Percentiles rank a stretch among this genome's conserved stretches.
Evolutionary conservation across 1,140 invertebrate genomes (phyloP).

Genomic region (Dysdera silvatica): DNA sequence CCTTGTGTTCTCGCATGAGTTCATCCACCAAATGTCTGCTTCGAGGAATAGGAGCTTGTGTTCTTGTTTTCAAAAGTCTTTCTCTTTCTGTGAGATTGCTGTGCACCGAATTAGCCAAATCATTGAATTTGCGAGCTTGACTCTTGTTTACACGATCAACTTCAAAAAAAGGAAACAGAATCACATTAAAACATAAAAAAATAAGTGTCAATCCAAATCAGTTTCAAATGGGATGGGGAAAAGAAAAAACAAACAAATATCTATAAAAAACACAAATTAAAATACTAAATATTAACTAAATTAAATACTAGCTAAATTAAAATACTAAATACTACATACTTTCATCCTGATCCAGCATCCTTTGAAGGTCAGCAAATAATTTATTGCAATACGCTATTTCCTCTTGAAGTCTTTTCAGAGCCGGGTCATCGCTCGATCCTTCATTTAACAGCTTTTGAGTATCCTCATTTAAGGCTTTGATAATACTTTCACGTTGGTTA

Average conservation of each 20-base stretch:
- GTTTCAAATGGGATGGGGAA: not conserved
- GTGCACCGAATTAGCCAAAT: slow-evolving; percentile 71
- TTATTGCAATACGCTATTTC: slow-evolving; percentile 94
- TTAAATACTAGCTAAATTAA: not conserved
- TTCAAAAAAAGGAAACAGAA: slow-evolving; percentile 26
- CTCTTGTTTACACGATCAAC: slow-evolving; percentile 66
- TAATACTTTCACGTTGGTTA: slow-evolving; percentile 87
- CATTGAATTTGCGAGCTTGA: slow-evolving; percentile 72
- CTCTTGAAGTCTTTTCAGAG: slow-evolving; percentile 70
- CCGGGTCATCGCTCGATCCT: slow-evolving; percentile 86
- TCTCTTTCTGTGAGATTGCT: slow-evolving; percentile 76
- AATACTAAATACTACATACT: slow-evolving; percentile 32
- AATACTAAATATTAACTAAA: not conserved
- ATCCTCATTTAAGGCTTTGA: slow-evolving; percentile 91
- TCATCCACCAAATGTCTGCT: slow-evolving; percentile 79
- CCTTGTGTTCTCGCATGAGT: slow-evolving; percentile 78
- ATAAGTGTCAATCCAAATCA: not conserved
- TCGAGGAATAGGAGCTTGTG: slow-evolving; percentile 67
- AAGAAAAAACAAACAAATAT: not conserved
- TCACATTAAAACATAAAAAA: slow-evolving; percentile 1
- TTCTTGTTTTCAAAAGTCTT: slow-evolving; percentile 66
- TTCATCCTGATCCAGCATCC: slow-evolving; percentile 53
- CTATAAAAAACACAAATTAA: not conserved
- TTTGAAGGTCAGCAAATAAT: slow-evolving; percentile 88
- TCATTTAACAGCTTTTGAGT: slow-evolving; percentile 88